Conservation (phyloP, 2,888 invertebrate species). For the Cheilosia grossa region DNA sequence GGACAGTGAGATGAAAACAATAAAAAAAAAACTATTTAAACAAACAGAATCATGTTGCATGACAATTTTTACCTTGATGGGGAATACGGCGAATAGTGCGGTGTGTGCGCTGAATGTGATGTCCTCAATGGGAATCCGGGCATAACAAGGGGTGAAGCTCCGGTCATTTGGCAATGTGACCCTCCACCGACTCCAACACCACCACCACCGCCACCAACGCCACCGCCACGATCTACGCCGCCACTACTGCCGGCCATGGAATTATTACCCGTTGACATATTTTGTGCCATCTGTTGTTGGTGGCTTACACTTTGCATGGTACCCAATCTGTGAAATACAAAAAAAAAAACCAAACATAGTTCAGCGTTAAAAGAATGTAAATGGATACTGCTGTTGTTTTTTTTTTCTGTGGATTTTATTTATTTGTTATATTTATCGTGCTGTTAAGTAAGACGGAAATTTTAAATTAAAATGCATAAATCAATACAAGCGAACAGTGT, state of each 20-base stretch:
- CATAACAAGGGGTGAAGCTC: constrained; percentile 91
- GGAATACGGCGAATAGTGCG: constrained; percentile 94
- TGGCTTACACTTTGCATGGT: constrained; percentile 80
- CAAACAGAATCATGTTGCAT: constrained; percentile 1
- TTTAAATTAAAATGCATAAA: constrained; percentile 83
- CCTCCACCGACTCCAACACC: constrained; percentile 82
- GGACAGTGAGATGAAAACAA: not conserved
- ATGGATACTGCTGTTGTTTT: constrained; percentile 53
- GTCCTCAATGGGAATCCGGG: constrained; percentile 93
- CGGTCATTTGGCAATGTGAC: constrained; percentile 87
- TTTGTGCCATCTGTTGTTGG: constrained; percentile 84
- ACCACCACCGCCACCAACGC: constrained; percentile 77
- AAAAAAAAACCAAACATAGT: constrained; percentile 42
- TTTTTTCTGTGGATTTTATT: constrained; percentile 11
- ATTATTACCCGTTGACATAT: constrained; percentile 86
- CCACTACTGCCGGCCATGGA: constrained; percentile 83
- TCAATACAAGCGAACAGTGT: constrained; percentile 79
- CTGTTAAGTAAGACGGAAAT: constrained; percentile 82
- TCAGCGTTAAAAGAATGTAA: constrained; percentile 73
- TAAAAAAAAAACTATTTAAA: not conserved
- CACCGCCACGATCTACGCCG: constrained; percentile 81
- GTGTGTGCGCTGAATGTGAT: constrained; percentile 86
- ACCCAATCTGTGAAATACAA: constrained; percentile 80
- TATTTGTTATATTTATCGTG: constrained; percentile 77
- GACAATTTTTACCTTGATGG: constrained; percentile 87